Percentiles rank a stretch among this genome's conserved stretches.
phyloP scores from a whole-genome alignment of 1,140 invertebrate genomes.

The Carposina sasakii region DNA sequence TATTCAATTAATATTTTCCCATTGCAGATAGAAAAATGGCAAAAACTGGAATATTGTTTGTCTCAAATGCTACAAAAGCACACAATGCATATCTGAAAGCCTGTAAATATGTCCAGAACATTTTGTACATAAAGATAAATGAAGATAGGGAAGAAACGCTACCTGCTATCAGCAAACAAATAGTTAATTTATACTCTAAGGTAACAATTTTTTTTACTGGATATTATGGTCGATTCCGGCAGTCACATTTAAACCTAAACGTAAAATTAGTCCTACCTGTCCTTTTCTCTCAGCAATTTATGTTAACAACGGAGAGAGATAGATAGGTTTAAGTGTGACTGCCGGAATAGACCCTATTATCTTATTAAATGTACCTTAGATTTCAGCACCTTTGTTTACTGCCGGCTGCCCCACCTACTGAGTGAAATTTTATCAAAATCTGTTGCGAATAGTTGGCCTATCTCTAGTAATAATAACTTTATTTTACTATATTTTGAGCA shows the following conservation, averaged over 20 bases:
- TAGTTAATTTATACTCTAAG: constrained; percentile 51
- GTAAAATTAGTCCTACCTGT: not conserved
- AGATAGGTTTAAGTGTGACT: not conserved
- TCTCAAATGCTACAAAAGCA: constrained; percentile 51
- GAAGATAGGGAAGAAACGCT: constrained; percentile 30
- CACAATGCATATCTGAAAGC: constrained; percentile 42
- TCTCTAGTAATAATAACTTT: too few species aligned
- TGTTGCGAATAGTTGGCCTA: too few species aligned
- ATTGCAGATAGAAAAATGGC: constrained; percentile 43
- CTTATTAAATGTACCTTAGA: not conserved
- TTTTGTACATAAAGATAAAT: constrained; percentile 56
- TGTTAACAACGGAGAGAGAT: not conserved
- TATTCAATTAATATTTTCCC: too few species aligned
- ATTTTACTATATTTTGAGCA: too few species aligned
- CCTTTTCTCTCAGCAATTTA: not conserved
- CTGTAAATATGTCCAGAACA: constrained; percentile 47
- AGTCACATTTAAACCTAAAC: not conserved
- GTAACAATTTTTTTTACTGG: constrained; percentile 24
- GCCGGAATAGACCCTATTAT: not conserved
- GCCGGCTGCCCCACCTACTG: too few species aligned
- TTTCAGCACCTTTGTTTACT: too few species aligned
- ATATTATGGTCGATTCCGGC: not conserved
- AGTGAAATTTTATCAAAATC: too few species aligned
- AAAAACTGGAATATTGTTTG: constrained; percentile 52
- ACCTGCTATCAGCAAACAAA: constrained; percentile 49